Evolutionary conservation across 2,888 invertebrate species (phyloP).

Genomic region (Aleiodes leptofemur): DNA sequence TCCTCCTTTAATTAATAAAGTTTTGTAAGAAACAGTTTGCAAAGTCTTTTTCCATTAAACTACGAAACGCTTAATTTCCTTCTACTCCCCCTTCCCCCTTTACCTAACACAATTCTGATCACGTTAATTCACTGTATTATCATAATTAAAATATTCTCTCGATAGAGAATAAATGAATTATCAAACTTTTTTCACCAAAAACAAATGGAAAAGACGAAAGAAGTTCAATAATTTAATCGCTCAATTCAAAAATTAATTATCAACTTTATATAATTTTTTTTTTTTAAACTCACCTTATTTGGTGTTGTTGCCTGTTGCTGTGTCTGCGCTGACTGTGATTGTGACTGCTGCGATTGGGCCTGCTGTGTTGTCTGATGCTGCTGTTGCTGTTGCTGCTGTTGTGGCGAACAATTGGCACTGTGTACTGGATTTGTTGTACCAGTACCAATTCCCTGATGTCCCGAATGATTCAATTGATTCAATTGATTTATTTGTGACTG

Average conservation of each 20-base stretch:
- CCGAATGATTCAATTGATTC: constrained; percentile 49
- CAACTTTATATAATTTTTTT: not conserved
- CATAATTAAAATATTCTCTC: constrained; percentile 30
- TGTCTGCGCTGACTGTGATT: constrained; percentile 49
- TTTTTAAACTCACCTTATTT: constrained; percentile 71
- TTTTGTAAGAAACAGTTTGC: constrained; percentile 69
- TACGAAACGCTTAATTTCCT: constrained; percentile 15
- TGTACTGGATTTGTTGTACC: constrained; percentile 68
- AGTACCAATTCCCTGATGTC: constrained; percentile 66
- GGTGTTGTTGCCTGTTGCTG: constrained; percentile 59
- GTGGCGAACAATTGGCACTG: constrained; percentile 73
- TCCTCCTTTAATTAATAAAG: constrained; percentile 72
- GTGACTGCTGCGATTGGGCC: constrained; percentile 52
- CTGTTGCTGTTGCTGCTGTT: constrained; percentile 63
- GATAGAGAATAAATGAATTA: constrained; percentile 3
- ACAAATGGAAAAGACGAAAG: not conserved
- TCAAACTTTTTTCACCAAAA: not conserved
- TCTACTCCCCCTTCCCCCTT: not conserved
- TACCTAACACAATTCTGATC: constrained; percentile 25
- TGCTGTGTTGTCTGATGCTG: constrained; percentile 56
- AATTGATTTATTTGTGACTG: constrained; percentile 67
- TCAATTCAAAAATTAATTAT: not conserved
- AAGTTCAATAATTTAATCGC: not conserved
- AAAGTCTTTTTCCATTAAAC: constrained; percentile 62
- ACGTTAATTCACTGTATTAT: constrained; percentile 31